A percentile compares a stretch with the other conserved stretches of the same genome.
Evolutionary conservation across 1,140 invertebrate genomes (phyloP).

Genomic region (Harlomillsia oculata): DNA sequence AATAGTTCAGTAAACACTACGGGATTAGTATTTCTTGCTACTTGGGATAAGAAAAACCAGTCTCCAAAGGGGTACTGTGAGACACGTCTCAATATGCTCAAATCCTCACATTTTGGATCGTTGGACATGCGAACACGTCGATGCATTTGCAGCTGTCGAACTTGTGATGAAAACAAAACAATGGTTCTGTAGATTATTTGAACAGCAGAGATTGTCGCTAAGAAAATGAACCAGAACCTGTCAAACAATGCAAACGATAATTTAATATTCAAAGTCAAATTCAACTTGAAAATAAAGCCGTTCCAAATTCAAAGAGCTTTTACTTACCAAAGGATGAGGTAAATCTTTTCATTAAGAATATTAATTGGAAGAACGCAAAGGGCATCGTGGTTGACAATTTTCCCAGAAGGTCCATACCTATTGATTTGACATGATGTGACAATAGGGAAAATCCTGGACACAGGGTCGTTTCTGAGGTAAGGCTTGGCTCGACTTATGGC

Average conservation of each 20-base stretch:
- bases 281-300: neutral
- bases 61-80: conserved; percentile 75
- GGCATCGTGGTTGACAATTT: conserved; percentile 34
- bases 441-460: conserved; percentile 34
- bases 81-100: conserved; percentile 42
- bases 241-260: conserved; percentile 36
- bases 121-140: neutral
- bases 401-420: conserved; percentile 15
- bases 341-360: conserved; percentile 70
- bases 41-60: conserved; percentile 82
- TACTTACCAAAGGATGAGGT: conserved; percentile 58
- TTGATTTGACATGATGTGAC: conserved; percentile 56
- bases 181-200: conserved; percentile 51
- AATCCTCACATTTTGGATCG: conserved; percentile 55
- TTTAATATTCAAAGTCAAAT: neutral
- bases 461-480: conserved; percentile 30
- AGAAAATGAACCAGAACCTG: conserved; percentile 69
- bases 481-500: conserved; percentile 29
- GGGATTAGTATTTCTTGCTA: conserved; percentile 84
- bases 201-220: conserved; percentile 52
- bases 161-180: conserved; percentile 36
- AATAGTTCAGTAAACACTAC: conserved; percentile 77
- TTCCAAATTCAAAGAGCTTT: conserved; percentile 37
- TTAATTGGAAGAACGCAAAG: conserved; percentile 63
- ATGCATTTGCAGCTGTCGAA: conserved; percentile 8